Conservation (phyloP, 2,888 invertebrate genomes). For the Thera obeliscata region DNA sequence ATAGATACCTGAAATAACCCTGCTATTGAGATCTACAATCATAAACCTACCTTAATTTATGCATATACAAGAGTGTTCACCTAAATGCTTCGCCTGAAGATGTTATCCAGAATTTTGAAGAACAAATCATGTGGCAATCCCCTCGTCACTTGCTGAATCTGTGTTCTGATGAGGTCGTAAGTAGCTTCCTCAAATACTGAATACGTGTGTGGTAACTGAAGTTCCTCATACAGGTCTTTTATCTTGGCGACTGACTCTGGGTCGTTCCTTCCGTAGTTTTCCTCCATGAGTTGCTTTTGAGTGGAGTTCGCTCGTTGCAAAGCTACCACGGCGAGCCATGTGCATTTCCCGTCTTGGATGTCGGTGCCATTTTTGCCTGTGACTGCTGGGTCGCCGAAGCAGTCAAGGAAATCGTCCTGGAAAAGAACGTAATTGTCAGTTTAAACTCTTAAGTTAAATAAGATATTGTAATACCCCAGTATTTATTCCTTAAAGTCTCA, state of each 20-base stretch:
- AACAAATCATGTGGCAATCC: slow-evolving; percentile 92
- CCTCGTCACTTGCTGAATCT: slow-evolving; percentile 93
- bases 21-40: slow-evolving; percentile 39
- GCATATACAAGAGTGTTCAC: slow-evolving; percentile 1
- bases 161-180: slow-evolving; percentile 91
- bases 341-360: slow-evolving; percentile 97
- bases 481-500: too few species aligned
- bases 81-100: slow-evolving; percentile 89
- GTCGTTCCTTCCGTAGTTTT: slow-evolving; percentile 90
- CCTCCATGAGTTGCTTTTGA: slow-evolving; percentile 89
- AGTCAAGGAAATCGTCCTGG: slow-evolving; percentile 95
- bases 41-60: slow-evolving; percentile 17
- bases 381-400: slow-evolving; percentile 92
- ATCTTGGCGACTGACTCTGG: slow-evolving; percentile 87
- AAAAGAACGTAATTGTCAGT: slow-evolving; percentile 36
- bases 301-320: slow-evolving; percentile 89
- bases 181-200: slow-evolving; percentile 93
- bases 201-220: slow-evolving; percentile 90
- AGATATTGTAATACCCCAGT: too few species aligned
- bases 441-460: too few species aligned
- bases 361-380: slow-evolving; percentile 97
- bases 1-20: slow-evolving; percentile 38
- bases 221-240: slow-evolving; percentile 90
- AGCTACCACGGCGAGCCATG: slow-evolving; percentile 96
- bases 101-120: slow-evolving; percentile 91